These are phyloP conservation scores for Portevinia maculata DNA, from an alignment of 2,888 invertebrate genomes.

Conservation along the genomic window DNA sequence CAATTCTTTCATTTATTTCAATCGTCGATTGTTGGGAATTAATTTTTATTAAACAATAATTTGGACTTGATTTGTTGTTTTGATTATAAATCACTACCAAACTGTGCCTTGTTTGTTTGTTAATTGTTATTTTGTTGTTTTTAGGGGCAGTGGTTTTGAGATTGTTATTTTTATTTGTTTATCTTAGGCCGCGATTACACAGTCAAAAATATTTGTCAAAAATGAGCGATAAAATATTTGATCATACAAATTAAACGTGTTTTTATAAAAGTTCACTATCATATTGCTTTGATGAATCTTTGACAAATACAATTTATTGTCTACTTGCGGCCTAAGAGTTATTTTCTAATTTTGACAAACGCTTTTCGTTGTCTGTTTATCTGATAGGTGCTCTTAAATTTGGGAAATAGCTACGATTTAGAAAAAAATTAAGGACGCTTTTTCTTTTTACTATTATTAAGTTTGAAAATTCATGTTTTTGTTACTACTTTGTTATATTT, in stretches of 20 bases:
- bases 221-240: no score
- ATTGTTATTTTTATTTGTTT: slow-evolving; percentile 24
- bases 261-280: no score
- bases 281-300: background rate
- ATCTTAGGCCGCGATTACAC: no score
- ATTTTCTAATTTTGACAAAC: slow-evolving; percentile 29
- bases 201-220: no score
- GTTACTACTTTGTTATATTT: slow-evolving; percentile 4
- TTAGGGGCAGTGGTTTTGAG: slow-evolving; percentile 69
- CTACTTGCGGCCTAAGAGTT: no score
- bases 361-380: slow-evolving; percentile 9
- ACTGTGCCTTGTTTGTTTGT: slow-evolving; percentile 71
- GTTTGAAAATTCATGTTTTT: slow-evolving; percentile 11
- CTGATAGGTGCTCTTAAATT: slow-evolving; percentile 7
- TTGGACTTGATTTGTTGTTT: slow-evolving; percentile 45
- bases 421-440: background rate
- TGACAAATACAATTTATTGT: no score
- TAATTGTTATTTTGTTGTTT: slow-evolving; percentile 25
- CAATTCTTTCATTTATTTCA: slow-evolving; percentile 36
- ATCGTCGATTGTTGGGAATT: background rate
- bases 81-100: slow-evolving; percentile 52
- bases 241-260: no score
- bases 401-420: background rate
- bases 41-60: slow-evolving; percentile 51
- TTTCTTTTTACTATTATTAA: slow-evolving; percentile 21